A percentile compares a stretch with the other conserved stretches of the same genome.
Conservation (phyloP, 92 coral and sea anemone genomes). For the Phenganax subtilis region DNA sequence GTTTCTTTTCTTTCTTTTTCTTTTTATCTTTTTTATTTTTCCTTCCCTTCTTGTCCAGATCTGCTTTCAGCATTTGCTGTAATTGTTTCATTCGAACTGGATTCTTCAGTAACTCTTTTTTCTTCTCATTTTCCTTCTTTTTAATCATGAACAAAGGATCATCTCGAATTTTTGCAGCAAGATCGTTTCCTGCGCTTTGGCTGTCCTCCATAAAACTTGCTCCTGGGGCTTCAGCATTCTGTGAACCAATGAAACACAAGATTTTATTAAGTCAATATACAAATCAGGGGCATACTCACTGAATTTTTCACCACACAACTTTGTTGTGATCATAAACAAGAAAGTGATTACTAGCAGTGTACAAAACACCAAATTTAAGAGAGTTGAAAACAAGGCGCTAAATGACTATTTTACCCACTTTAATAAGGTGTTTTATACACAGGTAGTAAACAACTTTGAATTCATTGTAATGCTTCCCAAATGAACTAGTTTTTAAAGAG, state of each 20-base stretch:
- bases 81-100: conserved; percentile 97
- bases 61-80: conserved; percentile 79
- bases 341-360: too few relatives aligned
- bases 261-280: not conserved
- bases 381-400: too few relatives aligned
- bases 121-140: conserved; percentile 92
- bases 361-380: too few relatives aligned
- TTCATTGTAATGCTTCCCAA: too few relatives aligned
- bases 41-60: conserved; percentile 70
- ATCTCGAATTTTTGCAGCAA: conserved; percentile 94
- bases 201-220: conserved; percentile 63
- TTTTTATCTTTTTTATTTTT: conserved; percentile 70
- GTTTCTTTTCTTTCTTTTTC: conserved; percentile 51
- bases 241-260: not conserved
- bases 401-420: too few relatives aligned
- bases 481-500: too few relatives aligned
- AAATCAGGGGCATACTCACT: too few relatives aligned
- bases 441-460: too few relatives aligned
- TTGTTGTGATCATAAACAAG: too few relatives aligned
- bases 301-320: too few relatives aligned
- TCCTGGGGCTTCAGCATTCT: conserved; percentile 70
- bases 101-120: conserved; percentile 77
- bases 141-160: conserved; percentile 90
- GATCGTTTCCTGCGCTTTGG: conserved; percentile 65
- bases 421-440: too few relatives aligned